These are phyloP conservation scores for Omphaloscelis lunosa DNA, from an alignment of 2,888 invertebrate species.

Conservation along the genomic window DNA sequence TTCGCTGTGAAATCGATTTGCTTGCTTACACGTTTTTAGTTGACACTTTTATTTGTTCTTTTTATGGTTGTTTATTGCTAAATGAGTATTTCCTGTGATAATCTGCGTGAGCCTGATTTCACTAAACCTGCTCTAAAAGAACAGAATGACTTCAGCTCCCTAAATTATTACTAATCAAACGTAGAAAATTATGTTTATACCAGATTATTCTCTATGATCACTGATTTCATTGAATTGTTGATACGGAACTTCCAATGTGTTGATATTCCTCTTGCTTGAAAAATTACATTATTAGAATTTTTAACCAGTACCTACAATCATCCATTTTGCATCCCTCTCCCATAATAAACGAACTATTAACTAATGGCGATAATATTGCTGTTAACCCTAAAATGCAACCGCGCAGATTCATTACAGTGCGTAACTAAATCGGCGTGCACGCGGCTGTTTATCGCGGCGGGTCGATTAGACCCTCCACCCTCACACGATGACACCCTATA, in stretches of 20 bases:
- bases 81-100: slow-evolving; percentile 19
- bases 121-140: not conserved
- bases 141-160: not conserved
- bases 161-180: not conserved
- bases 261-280: not conserved
- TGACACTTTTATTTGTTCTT: slow-evolving; percentile 3
- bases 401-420: slow-evolving; percentile 83
- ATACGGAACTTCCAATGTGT: not conserved
- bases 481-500: slow-evolving; percentile 72
- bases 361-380: slow-evolving; percentile 73
- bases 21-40: slow-evolving; percentile 3
- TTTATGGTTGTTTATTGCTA: slow-evolving; percentile 6
- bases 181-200: not conserved
- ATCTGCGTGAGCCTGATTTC: not conserved
- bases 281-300: not conserved
- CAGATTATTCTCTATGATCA: not conserved
- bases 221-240: not conserved
- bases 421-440: slow-evolving; percentile 85
- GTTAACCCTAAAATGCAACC: slow-evolving; percentile 84
- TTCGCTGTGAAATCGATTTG: slow-evolving; percentile 25
- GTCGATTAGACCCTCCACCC: slow-evolving; percentile 84
- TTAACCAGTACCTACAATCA: slow-evolving; percentile 16
- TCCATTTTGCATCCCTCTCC: slow-evolving; percentile 51
- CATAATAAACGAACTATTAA: slow-evolving; percentile 72
- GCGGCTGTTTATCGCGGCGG: slow-evolving; percentile 81